Conservation (phyloP, 2,888 invertebrate species). For the Cheilosia vernalis region DNA sequence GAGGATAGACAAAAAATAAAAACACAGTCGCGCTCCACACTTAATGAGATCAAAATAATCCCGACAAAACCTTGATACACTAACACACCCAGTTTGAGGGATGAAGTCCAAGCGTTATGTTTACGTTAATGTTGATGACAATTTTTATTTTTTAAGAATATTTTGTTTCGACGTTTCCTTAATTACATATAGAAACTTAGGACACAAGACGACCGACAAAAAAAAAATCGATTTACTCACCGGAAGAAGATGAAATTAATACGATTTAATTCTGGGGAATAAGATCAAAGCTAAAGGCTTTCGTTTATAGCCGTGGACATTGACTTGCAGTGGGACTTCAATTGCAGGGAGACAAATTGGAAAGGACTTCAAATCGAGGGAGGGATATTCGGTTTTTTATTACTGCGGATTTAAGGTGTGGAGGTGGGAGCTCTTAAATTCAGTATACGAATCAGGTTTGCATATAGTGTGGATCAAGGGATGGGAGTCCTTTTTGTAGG, state of each 20-base stretch:
- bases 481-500: too few species aligned
- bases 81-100: conserved; percentile 64
- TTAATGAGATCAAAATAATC: conserved; percentile 75
- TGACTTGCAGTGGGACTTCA: conserved; percentile 26
- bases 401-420: not conserved
- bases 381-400: not conserved
- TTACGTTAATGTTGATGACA: conserved; percentile 56
- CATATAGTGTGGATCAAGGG: too few species aligned
- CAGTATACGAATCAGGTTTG: too few species aligned
- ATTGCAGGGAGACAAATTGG: conserved; percentile 19
- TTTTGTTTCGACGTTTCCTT: conserved; percentile 50
- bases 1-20: conserved; percentile 1
- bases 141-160: conserved; percentile 22
- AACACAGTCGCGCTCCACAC: conserved; percentile 51
- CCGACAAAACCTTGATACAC: conserved; percentile 38
- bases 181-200: conserved; percentile 65
- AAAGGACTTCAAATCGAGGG: not conserved
- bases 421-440: not conserved
- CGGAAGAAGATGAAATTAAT: conserved; percentile 62
- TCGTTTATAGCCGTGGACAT: conserved; percentile 2
- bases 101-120: conserved; percentile 54
- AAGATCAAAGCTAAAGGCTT: conserved; percentile 52
- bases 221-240: conserved; percentile 55
- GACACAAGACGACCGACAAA: not conserved
- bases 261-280: conserved; percentile 42